Percentiles rank a stretch among this genome's conserved stretches.
phyloP scores from a whole-genome alignment of 2,888 invertebrate species.

The Lamellibrachia satsuma region DNA sequence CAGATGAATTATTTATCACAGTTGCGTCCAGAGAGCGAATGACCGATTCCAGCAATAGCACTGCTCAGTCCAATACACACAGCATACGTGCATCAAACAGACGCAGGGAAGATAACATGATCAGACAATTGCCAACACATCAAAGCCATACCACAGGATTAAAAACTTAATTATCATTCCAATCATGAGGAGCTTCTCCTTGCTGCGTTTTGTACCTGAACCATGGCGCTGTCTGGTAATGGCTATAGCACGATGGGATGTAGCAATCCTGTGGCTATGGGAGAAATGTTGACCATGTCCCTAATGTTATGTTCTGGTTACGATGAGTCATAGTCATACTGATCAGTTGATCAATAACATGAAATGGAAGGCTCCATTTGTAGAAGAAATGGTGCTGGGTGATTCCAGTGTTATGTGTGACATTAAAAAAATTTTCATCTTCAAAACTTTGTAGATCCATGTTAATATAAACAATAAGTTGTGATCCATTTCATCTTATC shows the following conservation, averaged over 20 bases:
- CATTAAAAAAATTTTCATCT: too few relatives aligned
- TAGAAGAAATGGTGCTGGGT: too few relatives aligned
- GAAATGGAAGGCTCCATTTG: background rate
- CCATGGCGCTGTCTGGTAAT: background rate
- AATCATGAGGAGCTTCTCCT: background rate
- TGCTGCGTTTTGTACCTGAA: background rate
- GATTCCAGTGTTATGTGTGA: too few relatives aligned
- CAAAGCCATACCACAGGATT: background rate
- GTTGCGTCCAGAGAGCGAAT: background rate
- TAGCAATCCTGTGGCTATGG: background rate
- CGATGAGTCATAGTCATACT: background rate
- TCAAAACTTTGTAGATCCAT: too few relatives aligned
- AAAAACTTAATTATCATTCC: background rate
- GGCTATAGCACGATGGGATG: background rate
- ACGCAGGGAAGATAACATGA: background rate
- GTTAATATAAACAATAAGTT: too few relatives aligned
- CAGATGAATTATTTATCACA: background rate
- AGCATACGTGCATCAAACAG: background rate
- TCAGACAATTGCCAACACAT: background rate
- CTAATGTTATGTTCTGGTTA: background rate
- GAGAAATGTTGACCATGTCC: background rate
- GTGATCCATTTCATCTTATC: too few relatives aligned
- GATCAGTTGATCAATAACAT: slow-evolving; percentile 1
- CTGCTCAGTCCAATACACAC: background rate
- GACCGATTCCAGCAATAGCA: background rate